Evolutionary conservation across 2,888 invertebrate species (phyloP).

Genomic region (Cephus sareptanus): DNA sequence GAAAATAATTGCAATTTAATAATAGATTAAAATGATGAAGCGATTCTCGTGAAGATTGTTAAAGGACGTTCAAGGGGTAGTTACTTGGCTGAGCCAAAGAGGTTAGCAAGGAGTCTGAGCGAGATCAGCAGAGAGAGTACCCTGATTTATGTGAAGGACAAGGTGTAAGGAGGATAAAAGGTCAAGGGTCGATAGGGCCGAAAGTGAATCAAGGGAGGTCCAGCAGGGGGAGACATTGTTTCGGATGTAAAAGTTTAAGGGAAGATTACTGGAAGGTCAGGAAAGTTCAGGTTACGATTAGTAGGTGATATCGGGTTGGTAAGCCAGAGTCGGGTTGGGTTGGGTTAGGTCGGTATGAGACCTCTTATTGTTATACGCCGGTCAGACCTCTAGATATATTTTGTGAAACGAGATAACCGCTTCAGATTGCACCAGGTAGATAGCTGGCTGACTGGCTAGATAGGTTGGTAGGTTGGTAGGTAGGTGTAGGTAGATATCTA

Average conservation of each 20-base stretch:
- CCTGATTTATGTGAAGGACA: background rate
- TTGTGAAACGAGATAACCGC: constrained; percentile 27
- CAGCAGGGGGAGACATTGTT: background rate
- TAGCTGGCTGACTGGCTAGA: constrained; percentile 5
- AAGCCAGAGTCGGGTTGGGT: no score
- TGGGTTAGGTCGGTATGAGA: no score
- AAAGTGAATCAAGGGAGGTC: background rate
- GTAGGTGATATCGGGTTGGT: no score
- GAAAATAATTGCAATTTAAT: background rate
- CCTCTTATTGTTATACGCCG: background rate
- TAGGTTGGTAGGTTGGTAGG: background rate
- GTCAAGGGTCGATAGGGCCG: background rate
- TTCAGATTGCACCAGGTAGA: constrained; percentile 24
- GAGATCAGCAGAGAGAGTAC: background rate
- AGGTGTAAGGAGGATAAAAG: background rate
- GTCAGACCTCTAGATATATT: constrained; percentile 16
- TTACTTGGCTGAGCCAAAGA: no score
- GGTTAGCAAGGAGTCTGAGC: background rate
- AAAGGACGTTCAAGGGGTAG: background rate
- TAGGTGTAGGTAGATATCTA: constrained; percentile 5
- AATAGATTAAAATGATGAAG: background rate
- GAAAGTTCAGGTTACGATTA: no score
- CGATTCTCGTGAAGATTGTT: background rate
- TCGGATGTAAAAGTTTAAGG: constrained; percentile 10
- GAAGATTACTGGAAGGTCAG: constrained; percentile 10